Conservation (phyloP, 2,113 vertebrate genomes). For the Muntiacus reevesi region DNA sequence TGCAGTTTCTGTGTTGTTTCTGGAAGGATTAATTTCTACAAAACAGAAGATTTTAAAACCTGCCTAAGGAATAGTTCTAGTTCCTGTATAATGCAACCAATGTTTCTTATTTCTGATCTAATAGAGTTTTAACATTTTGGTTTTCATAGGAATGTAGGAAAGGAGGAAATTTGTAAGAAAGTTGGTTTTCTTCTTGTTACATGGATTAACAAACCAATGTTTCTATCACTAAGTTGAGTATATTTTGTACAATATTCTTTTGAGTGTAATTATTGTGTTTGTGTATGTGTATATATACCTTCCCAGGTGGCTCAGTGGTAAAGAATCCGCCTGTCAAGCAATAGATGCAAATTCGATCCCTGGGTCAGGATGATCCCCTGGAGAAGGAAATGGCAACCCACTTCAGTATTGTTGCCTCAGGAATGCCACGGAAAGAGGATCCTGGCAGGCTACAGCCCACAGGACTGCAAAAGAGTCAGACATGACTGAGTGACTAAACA, state of each 20-base stretch:
- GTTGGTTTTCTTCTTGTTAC: neutral
- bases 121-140: neutral
- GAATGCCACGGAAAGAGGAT: neutral
- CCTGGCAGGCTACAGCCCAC: neutral
- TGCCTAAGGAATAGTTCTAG: neutral
- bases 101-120: neutral
- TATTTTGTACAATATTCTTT: neutral
- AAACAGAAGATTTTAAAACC: slow-evolving; percentile 41
- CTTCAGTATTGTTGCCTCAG: neutral
- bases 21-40: slow-evolving; percentile 46
- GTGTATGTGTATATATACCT: neutral
- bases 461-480: neutral
- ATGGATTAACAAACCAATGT: neutral
- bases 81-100: neutral
- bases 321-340: neutral
- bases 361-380: neutral
- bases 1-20: slow-evolving; percentile 8
- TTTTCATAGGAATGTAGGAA: neutral
- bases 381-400: neutral
- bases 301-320: neutral
- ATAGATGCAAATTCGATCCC: neutral
- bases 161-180: slow-evolving; percentile 26
- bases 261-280: neutral
- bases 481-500: neutral
- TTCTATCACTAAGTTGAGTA: neutral